A percentile compares a stretch with the other conserved stretches of the same genome.
These are phyloP conservation scores for Drosophila lutescens DNA, from an alignment of 2,888 invertebrate genomes.

Conservation along the genomic window DNA sequence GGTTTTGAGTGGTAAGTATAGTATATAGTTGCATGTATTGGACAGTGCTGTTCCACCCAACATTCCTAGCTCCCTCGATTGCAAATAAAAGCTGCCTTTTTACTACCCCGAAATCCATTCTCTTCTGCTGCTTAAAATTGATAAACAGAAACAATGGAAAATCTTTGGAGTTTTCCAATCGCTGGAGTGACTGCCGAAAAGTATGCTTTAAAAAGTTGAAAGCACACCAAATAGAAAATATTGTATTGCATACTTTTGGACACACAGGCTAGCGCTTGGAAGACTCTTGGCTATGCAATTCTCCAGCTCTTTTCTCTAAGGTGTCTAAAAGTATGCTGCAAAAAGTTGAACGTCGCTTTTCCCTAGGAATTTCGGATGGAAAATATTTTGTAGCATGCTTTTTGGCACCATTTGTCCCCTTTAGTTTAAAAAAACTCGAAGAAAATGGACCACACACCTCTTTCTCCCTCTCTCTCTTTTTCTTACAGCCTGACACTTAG, in stretches of 20 bases:
- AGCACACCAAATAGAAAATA: neutral
- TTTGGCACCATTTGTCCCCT: neutral
- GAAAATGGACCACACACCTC: conserved; percentile 1
- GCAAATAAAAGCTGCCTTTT: neutral
- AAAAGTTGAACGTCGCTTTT: too few relatives aligned
- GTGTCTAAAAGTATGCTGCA: too few relatives aligned
- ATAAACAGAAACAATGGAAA: too few relatives aligned
- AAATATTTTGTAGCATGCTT: neutral
- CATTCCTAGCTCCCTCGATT: neutral
- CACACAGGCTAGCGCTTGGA: neutral
- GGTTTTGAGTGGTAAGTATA: conserved; percentile 1
- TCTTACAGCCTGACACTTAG: too few relatives aligned
- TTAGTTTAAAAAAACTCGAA: neutral
- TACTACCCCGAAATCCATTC: conserved; percentile 7
- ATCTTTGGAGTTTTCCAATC: neutral
- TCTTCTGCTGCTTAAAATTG: neutral
- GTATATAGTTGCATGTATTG: conserved; percentile 48
- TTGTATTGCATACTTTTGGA: neutral
- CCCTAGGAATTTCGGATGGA: too few relatives aligned
- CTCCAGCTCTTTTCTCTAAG: too few relatives aligned
- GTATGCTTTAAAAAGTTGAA: neutral
- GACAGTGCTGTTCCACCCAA: conserved; percentile 49
- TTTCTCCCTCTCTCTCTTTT: neutral
- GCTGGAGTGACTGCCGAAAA: neutral
- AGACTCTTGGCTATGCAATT: neutral